These are phyloP conservation scores for Stegophylla sp. DNA, from an alignment of 2,888 invertebrate species.

Conservation along the genomic window DNA sequence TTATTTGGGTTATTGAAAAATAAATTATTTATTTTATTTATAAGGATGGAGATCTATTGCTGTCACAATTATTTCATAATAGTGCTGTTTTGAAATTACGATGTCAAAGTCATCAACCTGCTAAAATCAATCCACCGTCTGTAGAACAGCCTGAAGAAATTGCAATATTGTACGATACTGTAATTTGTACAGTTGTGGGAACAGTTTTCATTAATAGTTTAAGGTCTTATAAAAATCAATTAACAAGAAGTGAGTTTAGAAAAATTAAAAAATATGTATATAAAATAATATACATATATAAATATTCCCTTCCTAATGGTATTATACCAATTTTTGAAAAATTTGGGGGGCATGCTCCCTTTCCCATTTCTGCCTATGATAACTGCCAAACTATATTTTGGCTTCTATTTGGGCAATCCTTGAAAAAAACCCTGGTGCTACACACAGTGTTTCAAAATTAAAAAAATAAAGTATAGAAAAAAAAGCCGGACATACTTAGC, in stretches of 20 bases:
- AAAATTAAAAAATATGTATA: background rate
- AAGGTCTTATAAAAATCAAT: conserved; percentile 77
- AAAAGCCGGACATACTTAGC: no score
- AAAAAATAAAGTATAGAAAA: no score
- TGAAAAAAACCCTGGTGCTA: no score
- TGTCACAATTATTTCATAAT: conserved; percentile 84
- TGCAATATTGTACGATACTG: conserved; percentile 76
- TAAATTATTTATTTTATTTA: conserved; percentile 61
- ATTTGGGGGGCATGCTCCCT: no score
- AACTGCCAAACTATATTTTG: no score
- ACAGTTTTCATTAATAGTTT: conserved; percentile 81
- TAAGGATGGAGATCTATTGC: conserved; percentile 77
- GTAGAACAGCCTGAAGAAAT: conserved; percentile 72
- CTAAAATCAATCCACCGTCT: conserved; percentile 64
- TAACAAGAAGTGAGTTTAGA: conserved; percentile 75
- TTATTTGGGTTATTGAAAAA: conserved; percentile 13
- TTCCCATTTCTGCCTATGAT: no score
- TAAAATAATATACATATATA: no score
- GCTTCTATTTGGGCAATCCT: no score
- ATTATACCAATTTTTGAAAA: no score
- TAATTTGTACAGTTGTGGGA: conserved; percentile 78
- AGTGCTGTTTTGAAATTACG: conserved; percentile 80
- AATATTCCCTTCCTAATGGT: no score
- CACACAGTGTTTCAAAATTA: no score
- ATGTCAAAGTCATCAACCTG: conserved; percentile 74